phyloP scores from a whole-genome alignment of 2,113 vertebrate genomes.

The Meles meles region DNA sequence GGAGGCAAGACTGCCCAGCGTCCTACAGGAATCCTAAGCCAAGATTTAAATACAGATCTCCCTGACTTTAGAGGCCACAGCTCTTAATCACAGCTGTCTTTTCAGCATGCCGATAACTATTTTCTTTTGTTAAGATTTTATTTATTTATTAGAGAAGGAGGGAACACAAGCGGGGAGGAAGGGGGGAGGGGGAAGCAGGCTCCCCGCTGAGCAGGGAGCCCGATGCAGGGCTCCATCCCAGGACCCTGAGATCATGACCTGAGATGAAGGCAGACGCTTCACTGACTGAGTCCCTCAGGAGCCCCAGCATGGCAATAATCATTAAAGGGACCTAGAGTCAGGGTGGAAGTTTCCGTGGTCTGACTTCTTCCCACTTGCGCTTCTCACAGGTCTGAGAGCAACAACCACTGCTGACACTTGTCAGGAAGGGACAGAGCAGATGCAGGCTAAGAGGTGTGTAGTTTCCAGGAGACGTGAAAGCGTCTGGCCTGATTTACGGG shows the following conservation, averaged over 20 bases:
- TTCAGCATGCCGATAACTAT: neutral
- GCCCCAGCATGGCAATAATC: neutral
- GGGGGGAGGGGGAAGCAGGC: too few species aligned
- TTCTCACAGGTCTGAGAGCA: neutral
- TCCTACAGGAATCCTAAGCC: neutral
- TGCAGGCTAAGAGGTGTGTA: rapidly evolving
- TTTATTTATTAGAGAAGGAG: too few species aligned
- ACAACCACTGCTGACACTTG: neutral
- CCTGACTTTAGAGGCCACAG: neutral
- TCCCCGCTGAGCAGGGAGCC: too few species aligned
- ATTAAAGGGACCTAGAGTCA: neutral
- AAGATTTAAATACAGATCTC: neutral
- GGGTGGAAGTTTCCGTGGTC: neutral
- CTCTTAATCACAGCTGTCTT: neutral
- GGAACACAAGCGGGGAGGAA: too few species aligned
- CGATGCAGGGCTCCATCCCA: too few species aligned
- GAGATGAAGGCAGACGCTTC: too few species aligned
- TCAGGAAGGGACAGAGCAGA: neutral
- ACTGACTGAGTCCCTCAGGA: too few species aligned
- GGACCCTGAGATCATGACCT: too few species aligned
- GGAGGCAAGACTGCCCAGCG: neutral
- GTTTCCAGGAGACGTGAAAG: neutral
- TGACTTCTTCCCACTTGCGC: neutral
- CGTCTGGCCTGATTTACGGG: neutral
- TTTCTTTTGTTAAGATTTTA: neutral